phyloP scores from a whole-genome alignment of 2,113 vertebrate genomes.

The Gymnogyps californianus region DNA sequence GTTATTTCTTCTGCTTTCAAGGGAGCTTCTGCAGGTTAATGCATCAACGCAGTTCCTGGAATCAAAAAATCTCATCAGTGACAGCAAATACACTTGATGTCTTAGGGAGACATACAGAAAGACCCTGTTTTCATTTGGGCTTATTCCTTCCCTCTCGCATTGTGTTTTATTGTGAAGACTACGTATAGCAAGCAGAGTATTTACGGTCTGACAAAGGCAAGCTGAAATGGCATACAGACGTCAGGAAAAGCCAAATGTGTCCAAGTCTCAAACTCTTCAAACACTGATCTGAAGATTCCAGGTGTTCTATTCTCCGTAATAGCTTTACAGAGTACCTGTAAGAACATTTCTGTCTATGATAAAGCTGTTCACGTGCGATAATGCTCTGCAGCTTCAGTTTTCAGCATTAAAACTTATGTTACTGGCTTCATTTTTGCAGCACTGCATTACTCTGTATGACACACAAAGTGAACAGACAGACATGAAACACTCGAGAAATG shows the following conservation, averaged over 20 bases:
- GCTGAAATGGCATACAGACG: background rate
- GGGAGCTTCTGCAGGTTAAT: background rate
- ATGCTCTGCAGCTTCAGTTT: slow-evolving; percentile 41
- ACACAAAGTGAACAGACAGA: slow-evolving; percentile 60
- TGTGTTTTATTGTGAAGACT: background rate
- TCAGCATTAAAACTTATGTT: slow-evolving; percentile 56
- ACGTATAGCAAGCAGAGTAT: background rate
- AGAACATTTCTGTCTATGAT: slow-evolving; percentile 18
- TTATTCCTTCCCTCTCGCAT: background rate
- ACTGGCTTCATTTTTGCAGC: slow-evolving; percentile 50
- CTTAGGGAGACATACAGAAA: background rate
- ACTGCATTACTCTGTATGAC: slow-evolving; percentile 27
- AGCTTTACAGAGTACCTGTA: slow-evolving; percentile 4
- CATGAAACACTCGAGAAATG: slow-evolving; percentile 61
- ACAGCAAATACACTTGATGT: background rate
- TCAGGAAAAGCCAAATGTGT: background rate
- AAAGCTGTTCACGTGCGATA: slow-evolving; percentile 15
- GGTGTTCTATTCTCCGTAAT: background rate
- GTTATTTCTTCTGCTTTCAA: background rate
- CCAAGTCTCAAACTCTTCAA: background rate
- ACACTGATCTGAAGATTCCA: background rate
- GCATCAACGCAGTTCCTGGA: background rate
- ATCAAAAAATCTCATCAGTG: background rate
- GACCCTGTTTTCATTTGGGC: background rate
- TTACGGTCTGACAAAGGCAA: background rate